A percentile compares a stretch with the other conserved stretches of the same genome.
These are phyloP conservation scores for Strix uralensis DNA, from an alignment of 2,113 vertebrate species.

Conservation along the genomic window DNA sequence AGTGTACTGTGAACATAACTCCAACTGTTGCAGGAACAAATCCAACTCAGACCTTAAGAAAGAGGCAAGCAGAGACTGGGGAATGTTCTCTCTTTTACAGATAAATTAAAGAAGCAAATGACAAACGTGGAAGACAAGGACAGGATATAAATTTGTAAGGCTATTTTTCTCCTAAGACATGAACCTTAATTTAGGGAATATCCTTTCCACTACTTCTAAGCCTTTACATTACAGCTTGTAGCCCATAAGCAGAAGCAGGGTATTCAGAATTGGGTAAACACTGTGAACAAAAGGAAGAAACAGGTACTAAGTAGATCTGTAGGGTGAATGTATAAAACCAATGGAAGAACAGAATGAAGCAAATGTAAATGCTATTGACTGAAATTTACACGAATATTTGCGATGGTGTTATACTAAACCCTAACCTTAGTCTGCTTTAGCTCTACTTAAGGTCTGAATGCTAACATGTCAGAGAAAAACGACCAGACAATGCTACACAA, in stretches of 20 bases:
- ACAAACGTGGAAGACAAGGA: background rate
- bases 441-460: background rate
- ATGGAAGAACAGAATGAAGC: background rate
- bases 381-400: background rate
- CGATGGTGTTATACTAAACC: fast-evolving
- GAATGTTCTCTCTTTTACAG: background rate
- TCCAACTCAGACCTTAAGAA: background rate
- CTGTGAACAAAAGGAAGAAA: background rate
- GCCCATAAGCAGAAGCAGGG: background rate
- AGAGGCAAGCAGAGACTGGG: background rate
- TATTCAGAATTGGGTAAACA: background rate
- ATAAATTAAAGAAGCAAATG: background rate
- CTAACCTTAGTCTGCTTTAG: background rate
- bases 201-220: background rate
- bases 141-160: background rate
- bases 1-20: background rate
- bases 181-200: background rate
- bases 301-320: background rate
- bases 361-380: background rate
- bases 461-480: background rate
- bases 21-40: background rate
- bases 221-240: background rate
- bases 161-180: background rate
- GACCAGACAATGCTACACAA: background rate
- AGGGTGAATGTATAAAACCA: background rate